Base-by-base conservation (phyloP, 2,888 invertebrate genomes). In the Antheraea assamensis region DNA sequence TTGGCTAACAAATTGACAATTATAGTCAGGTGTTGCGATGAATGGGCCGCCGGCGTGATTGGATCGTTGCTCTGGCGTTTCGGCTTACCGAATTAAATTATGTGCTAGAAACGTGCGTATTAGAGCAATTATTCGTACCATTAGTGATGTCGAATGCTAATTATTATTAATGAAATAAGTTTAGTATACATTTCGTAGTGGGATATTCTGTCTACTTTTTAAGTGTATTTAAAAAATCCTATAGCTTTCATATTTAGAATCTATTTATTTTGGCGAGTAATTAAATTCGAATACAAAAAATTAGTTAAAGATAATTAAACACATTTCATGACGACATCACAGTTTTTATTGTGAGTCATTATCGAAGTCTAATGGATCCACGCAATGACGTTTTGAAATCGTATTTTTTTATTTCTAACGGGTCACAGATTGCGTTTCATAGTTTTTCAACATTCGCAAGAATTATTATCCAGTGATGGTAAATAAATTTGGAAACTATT, bases 1-100 rank as follows among this genome's bases (percentile, higher is more conserved):
- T 73, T 61, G 71, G 66, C 64, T 71, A 74, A 70, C 66, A 68
- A 74, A 74, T 72, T 74, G 72, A 58, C 74, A 74, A 74, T 74
- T 74, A 74, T 74, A 52, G 72, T 30, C 70, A 66, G 72, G 42
- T 70, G 74, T 74, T 74, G 58, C 66, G 72, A 72, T 74, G 72
- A 74, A 30, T 64, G 61, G n/a, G 30, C 61, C 70, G 35, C 72
- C 55, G n/a, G 24, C 61, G 47, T 70, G 74, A 74, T 74, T 74
- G 74, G 74, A 74, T 72, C n/a, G 52, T 47, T 24, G 61, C 30
- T 71, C 27, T 68, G 68, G 58, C n/a, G 47, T 66, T 74, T 71
- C 35, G 72, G 72, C 66, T 71, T 71, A 52, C 72, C 66, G 42
- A 74, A 66, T 66, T 52, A n/a, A 71, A 42, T 68, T 42, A 68